Evolutionary conservation across 2,888 invertebrate species (phyloP).

Genomic region (Drosophila helvetica): DNA sequence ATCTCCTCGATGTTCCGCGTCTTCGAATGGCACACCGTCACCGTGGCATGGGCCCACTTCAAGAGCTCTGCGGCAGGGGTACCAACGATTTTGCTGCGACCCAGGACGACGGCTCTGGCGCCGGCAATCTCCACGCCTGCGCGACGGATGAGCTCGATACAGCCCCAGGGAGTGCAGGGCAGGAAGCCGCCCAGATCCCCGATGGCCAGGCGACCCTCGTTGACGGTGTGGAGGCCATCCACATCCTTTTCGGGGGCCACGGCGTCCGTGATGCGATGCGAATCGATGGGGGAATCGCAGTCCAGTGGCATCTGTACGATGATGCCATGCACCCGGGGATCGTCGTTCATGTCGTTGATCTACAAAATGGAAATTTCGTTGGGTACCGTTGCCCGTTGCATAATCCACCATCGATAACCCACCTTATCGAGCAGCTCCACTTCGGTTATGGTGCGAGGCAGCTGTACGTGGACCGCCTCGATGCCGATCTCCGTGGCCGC

Average conservation of each 20-base stretch:
- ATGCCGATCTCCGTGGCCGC: conserved; percentile 97
- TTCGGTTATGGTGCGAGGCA: conserved; percentile 93
- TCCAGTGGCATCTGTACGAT: conserved; percentile 99
- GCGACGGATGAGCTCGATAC: conserved; percentile 91
- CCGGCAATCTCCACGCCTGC: conserved; percentile 92
- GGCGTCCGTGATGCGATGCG: conserved; percentile 93
- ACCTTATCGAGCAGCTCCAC: conserved; percentile 85
- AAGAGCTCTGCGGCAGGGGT: conserved; percentile 97
- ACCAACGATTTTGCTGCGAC: conserved; percentile 98
- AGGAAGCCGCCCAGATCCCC: conserved; percentile 95
- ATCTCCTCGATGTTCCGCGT: conserved; percentile 92
- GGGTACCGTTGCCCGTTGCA: conserved; percentile 8
- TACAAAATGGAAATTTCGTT: conserved; percentile 33
- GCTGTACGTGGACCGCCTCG: conserved; percentile 89
- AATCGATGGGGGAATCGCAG: conserved; percentile 91
- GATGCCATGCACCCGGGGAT: conserved; percentile 94
- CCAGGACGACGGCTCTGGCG: conserved; percentile 95
- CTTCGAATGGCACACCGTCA: conserved; percentile 98
- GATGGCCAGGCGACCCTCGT: conserved; percentile 95
- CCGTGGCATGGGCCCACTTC: conserved; percentile 98
- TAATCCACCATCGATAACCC: conserved; percentile 29
- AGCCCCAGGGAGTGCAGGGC: conserved; percentile 98
- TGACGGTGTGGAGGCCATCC: conserved; percentile 96
- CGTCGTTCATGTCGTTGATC: conserved; percentile 88
- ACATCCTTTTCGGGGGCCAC: conserved; percentile 97